Conservation (phyloP, 2,888 invertebrate species). For the Noctua janthe region DNA sequence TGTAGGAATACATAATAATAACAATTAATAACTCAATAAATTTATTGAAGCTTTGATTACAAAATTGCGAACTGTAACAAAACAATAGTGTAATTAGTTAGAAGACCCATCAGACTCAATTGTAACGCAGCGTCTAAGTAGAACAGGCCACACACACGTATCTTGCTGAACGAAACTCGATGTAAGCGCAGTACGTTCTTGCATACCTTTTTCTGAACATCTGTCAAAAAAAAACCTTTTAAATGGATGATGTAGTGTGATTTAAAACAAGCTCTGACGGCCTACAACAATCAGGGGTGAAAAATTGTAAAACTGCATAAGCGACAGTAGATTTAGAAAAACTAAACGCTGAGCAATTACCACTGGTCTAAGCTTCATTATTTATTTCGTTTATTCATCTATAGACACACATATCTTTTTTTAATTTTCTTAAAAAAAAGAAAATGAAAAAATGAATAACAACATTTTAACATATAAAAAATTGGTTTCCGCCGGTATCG, state of each 20-base stretch:
- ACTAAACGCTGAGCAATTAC: too few relatives aligned
- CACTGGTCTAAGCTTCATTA: too few relatives aligned
- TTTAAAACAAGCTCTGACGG: too few relatives aligned
- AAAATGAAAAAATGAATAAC: too few relatives aligned
- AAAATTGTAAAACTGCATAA: neutral
- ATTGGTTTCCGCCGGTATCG: too few relatives aligned
- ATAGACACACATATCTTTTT: too few relatives aligned
- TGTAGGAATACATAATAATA: too few relatives aligned
- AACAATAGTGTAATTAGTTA: neutral
- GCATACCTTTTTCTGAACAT: neutral
- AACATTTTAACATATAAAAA: too few relatives aligned
- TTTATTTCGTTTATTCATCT: too few relatives aligned
- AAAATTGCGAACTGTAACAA: neutral
- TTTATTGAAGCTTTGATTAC: neutral
- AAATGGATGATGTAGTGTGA: neutral
- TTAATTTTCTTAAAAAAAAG: too few relatives aligned
- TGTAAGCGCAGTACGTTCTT: neutral
- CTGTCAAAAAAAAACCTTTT: neutral
- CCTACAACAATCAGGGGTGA: neutral
- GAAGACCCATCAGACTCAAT: neutral
- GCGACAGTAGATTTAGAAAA: neutral
- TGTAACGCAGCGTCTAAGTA: neutral
- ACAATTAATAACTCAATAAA: neutral
- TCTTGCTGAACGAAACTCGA: neutral
- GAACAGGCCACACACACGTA: neutral